Evolutionary conservation across 2,888 invertebrate species (phyloP).

Genomic region (Habrosyne pyritoides): DNA sequence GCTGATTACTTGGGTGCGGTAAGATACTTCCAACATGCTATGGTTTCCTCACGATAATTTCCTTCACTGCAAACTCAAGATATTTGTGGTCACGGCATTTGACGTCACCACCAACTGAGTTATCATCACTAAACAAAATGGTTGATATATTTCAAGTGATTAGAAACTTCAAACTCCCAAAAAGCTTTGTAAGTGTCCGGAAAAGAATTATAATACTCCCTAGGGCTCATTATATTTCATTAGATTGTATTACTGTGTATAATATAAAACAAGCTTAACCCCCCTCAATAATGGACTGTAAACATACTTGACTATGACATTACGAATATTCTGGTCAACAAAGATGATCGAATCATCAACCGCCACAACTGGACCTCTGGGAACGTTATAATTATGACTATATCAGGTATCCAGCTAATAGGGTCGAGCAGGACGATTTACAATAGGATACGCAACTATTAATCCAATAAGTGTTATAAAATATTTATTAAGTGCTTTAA

Average conservation of each 20-base stretch:
- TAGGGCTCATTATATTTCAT: conserved; percentile 16
- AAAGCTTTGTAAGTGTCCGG: no score
- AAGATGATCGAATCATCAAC: conserved; percentile 32
- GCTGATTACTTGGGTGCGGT: no score
- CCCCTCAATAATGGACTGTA: conserved; percentile 57
- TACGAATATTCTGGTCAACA: conserved; percentile 47
- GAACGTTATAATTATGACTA: not conserved
- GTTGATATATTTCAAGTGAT: no score
- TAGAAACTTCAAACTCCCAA: no score
- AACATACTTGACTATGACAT: conserved; percentile 43
- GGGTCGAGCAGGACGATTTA: conserved; percentile 15
- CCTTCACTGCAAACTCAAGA: no score
- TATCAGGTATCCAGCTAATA: conserved; percentile 11
- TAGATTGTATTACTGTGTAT: conserved; percentile 5
- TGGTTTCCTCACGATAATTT: no score
- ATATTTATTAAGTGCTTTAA: conserved; percentile 60
- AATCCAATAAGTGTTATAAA: conserved; percentile 51
- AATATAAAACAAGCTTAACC: conserved; percentile 38
- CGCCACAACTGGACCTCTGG: not conserved
- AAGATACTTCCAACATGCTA: no score
- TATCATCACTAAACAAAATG: no score
- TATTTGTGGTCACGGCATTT: no score
- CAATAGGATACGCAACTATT: conserved; percentile 51
- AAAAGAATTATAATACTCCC: no score
- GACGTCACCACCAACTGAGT: no score